A percentile compares a stretch with the other conserved stretches of the same genome.
Conservation (phyloP, 1,140 invertebrate species). For the Lysiphlebus fabarum region DNA sequence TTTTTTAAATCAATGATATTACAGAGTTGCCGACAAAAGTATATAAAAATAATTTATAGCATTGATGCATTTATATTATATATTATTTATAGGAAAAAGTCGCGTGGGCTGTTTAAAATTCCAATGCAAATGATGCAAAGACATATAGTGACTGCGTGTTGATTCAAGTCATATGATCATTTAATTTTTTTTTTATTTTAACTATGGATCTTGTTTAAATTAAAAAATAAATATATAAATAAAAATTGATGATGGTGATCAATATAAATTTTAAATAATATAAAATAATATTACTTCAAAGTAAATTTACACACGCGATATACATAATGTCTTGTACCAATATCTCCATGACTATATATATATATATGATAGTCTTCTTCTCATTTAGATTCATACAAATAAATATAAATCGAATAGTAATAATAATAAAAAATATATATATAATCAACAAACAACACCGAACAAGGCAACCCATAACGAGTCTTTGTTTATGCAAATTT, state of each 20-base stretch:
- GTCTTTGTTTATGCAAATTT: conserved; percentile 23
- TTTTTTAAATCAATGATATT: not conserved
- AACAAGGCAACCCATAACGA: conserved; percentile 13
- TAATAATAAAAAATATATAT: conserved; percentile 4
- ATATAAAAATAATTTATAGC: not conserved
- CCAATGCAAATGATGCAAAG: conserved; percentile 17
- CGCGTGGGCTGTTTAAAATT: conserved; percentile 18
- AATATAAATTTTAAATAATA: no score
- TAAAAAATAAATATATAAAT: not conserved
- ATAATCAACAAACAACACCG: not conserved
- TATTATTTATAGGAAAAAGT: conserved; percentile 9
- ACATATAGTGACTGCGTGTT: conserved; percentile 8
- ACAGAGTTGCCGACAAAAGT: not conserved
- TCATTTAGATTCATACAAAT: no score
- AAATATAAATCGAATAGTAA: no score
- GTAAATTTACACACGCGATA: no score
- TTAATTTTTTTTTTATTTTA: no score
- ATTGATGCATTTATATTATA: conserved; percentile 6
- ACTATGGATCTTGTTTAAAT: conserved; percentile 9
- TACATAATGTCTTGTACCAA: no score
- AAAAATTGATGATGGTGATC: no score
- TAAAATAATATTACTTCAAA: no score
- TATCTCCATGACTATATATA: no score
- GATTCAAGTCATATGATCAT: not conserved
- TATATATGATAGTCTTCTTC: no score